Evolutionary conservation across 2,797 vertebrate species (phyloP).

Genomic region (Lacerta agilis): DNA sequence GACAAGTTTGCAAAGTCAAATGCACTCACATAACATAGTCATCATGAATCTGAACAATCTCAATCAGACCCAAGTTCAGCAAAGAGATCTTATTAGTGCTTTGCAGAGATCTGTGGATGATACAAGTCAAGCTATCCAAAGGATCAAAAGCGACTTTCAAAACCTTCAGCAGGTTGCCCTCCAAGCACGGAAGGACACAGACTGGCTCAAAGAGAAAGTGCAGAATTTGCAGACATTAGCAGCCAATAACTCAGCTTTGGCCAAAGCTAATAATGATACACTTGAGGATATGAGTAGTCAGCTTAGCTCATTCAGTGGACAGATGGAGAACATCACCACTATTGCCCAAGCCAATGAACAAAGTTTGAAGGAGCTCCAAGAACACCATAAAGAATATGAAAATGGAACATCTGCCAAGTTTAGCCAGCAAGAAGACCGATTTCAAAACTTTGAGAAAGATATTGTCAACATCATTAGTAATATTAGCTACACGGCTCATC

Average conservation of each 20-base stretch:
- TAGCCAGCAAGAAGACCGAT: conserved; percentile 85
- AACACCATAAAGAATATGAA: conserved; percentile 87
- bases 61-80: conserved; percentile 92
- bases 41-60: conserved; percentile 88
- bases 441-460: conserved; percentile 87
- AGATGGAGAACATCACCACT: conserved; percentile 90
- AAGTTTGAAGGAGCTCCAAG: conserved; percentile 89
- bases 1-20: conserved; percentile 87
- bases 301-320: conserved; percentile 83
- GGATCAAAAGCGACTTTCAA: conserved; percentile 90
- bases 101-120: conserved; percentile 91
- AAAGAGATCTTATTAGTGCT: conserved; percentile 84
- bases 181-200: conserved; percentile 87
- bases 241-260: conserved; percentile 85
- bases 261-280: conserved; percentile 90
- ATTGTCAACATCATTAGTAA: conserved; percentile 92
- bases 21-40: conserved; percentile 84
- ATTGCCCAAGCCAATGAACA: conserved; percentile 87
- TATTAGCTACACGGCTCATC: conserved; percentile 93
- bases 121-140: conserved; percentile 88
- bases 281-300: conserved; percentile 91
- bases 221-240: conserved; percentile 87
- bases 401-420: conserved; percentile 88
- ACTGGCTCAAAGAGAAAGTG: conserved; percentile 91
- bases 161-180: conserved; percentile 88